These are phyloP conservation scores for Caenorhabditis briggsae DNA, from an alignment of 1,140 invertebrate genomes.

Conservation along the genomic window DNA sequence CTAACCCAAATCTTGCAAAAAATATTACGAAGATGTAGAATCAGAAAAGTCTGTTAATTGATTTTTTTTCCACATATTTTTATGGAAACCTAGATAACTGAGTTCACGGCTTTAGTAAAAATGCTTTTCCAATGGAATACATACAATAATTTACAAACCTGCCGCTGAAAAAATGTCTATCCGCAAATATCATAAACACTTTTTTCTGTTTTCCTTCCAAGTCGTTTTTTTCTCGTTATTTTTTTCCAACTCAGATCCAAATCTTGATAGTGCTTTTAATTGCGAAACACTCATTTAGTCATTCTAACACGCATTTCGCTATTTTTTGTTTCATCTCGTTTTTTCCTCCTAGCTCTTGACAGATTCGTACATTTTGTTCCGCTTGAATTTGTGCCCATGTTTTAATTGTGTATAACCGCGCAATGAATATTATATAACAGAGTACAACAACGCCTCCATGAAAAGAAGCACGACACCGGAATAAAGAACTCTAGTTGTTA, in stretches of 20 bases:
- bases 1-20: too few relatives aligned
- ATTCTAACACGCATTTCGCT: slow-evolving; percentile 15
- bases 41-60: too few relatives aligned
- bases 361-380: slow-evolving; percentile 3
- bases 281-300: slow-evolving; percentile 31
- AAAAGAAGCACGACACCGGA: slow-evolving; percentile 13
- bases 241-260: background rate
- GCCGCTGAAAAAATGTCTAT: too few relatives aligned
- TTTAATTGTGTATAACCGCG: background rate
- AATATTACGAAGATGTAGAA: too few relatives aligned
- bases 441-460: background rate
- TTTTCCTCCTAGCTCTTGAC: background rate
- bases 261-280: slow-evolving; percentile 22
- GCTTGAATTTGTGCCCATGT: slow-evolving; percentile 20
- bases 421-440: slow-evolving; percentile 37
- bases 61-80: too few relatives aligned
- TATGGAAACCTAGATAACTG: too few relatives aligned
- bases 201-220: background rate
- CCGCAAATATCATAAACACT: too few relatives aligned
- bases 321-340: too few relatives aligned
- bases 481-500: background rate
- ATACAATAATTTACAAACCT: too few relatives aligned
- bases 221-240: background rate
- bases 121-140: too few relatives aligned
- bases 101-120: too few relatives aligned